phyloP scores from a whole-genome alignment of 2,797 vertebrate genomes.

The Gymnocypris eckloni region DNA sequence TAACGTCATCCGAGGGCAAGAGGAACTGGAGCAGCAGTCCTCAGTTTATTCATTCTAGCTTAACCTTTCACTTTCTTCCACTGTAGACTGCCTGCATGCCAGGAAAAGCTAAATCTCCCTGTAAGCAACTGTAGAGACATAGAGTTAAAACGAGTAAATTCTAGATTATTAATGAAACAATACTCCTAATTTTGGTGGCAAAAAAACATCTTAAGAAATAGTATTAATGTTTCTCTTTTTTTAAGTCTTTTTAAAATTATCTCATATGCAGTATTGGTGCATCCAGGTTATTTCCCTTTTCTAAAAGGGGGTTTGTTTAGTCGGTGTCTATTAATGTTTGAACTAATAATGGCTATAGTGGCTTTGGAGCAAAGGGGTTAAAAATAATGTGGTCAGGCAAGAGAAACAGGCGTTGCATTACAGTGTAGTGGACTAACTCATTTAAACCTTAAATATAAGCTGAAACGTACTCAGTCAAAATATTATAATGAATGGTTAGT shows the following conservation, averaged over 20 bases:
- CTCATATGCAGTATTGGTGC: neutral
- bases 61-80: slow-evolving; percentile 33
- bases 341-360: neutral
- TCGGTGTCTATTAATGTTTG: neutral
- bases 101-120: slow-evolving; percentile 26
- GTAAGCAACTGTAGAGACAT: neutral
- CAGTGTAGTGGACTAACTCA: neutral
- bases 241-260: neutral
- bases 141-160: neutral
- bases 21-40: slow-evolving; percentile 8
- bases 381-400: neutral
- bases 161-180: neutral
- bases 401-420: neutral
- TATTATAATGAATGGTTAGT: neutral
- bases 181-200: neutral
- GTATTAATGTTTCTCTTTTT: neutral
- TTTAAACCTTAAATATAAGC: neutral
- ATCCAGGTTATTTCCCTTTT: neutral
- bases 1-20: slow-evolving; percentile 46
- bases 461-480: neutral
- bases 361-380: neutral
- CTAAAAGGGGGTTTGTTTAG: neutral
- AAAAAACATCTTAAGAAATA: neutral
- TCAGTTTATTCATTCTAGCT: slow-evolving; percentile 38
- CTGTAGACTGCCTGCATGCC: neutral